phyloP scores from a whole-genome alignment of 2,888 invertebrate species.

The Minunthozetes semirufus region DNA sequence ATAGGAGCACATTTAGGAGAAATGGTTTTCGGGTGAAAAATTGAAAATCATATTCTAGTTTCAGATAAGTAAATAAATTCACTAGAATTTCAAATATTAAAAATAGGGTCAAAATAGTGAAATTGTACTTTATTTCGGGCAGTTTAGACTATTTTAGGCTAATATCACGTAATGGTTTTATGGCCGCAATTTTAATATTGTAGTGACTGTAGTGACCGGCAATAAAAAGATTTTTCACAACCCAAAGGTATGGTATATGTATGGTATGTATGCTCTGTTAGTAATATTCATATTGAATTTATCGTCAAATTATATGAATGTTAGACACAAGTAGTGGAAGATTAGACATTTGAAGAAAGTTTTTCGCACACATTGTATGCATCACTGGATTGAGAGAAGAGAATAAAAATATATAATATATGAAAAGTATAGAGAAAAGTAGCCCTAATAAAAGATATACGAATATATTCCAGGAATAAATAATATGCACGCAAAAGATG shows the following conservation, averaged over 20 bases:
- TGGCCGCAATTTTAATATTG: constrained; percentile 22
- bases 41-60: background rate
- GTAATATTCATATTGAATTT: constrained; percentile 24
- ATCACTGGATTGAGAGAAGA: background rate
- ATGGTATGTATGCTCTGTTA: too few species aligned
- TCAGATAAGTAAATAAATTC: background rate
- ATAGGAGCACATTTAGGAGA: too few species aligned
- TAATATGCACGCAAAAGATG: constrained; percentile 25
- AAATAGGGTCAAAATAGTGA: background rate
- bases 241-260: constrained; percentile 24
- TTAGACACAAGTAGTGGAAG: background rate
- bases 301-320: constrained; percentile 18
- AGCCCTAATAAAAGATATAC: background rate
- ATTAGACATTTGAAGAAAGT: background rate
- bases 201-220: background rate
- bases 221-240: constrained; percentile 10
- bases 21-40: too few species aligned
- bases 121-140: background rate
- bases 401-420: background rate
- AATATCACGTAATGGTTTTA: constrained; percentile 28
- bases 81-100: constrained; percentile 2
- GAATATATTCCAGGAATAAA: background rate
- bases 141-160: background rate
- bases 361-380: constrained; percentile 8
- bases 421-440: background rate